Conservation (phyloP, 1,140 invertebrate genomes). For the Sipha flava region DNA sequence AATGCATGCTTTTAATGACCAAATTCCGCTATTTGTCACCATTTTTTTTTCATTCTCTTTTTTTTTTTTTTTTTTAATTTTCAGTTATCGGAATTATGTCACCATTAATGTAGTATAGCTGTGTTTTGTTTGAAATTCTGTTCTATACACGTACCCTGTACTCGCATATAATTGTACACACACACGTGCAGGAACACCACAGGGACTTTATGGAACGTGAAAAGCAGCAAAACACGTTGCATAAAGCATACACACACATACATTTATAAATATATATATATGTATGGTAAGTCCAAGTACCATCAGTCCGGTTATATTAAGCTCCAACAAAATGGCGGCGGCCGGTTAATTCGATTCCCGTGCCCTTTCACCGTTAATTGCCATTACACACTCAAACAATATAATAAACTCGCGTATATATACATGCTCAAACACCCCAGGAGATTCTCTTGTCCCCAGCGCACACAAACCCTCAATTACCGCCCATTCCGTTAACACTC, state of each 20-base stretch:
- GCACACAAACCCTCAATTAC: background rate
- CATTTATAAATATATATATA: background rate
- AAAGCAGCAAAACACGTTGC: background rate
- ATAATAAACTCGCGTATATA: background rate
- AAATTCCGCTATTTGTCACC: too few relatives aligned
- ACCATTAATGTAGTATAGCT: background rate
- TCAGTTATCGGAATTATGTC: background rate
- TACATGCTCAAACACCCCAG: background rate
- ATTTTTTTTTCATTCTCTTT: too few relatives aligned
- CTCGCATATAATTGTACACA: background rate
- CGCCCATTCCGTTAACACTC: background rate
- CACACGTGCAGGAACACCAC: background rate
- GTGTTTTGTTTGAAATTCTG: background rate
- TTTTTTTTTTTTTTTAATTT: too few relatives aligned
- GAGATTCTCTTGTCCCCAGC: background rate
- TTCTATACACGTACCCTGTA: background rate
- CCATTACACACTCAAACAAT: constrained; percentile 9
- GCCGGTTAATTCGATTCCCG: background rate
- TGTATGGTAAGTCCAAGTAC: background rate
- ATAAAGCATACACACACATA: background rate
- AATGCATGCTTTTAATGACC: too few relatives aligned
- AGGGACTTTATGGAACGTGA: background rate
- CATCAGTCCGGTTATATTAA: constrained; percentile 11
- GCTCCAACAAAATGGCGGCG: constrained; percentile 4
- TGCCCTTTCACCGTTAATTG: constrained; percentile 16